Conservation (phyloP, 1,140 invertebrate genomes). For the Aphidius gifuensis region DNA sequence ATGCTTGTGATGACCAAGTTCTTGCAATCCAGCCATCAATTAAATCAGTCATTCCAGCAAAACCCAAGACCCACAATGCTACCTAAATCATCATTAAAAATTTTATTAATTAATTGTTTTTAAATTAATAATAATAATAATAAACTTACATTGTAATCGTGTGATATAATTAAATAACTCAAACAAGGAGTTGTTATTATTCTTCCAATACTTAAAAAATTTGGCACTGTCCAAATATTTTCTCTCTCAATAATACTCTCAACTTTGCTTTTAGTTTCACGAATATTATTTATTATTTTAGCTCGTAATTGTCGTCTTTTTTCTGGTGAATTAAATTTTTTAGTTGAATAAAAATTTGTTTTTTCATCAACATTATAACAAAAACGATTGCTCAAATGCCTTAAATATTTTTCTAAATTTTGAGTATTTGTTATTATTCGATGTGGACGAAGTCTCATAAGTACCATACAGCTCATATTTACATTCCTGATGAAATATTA, state of each 20-base stretch:
- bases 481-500: no score
- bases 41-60: slow-evolving; percentile 52
- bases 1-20: slow-evolving; percentile 84
- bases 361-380: slow-evolving; percentile 39
- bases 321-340: slow-evolving; percentile 26
- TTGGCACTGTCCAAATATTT: slow-evolving; percentile 92
- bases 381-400: slow-evolving; percentile 32
- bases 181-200: slow-evolving; percentile 83
- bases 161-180: slow-evolving; percentile 77
- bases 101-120: background rate
- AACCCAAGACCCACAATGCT: slow-evolving; percentile 45
- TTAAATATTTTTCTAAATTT: slow-evolving; percentile 34
- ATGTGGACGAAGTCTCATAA: no score
- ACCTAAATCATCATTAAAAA: slow-evolving; percentile 27
- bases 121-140: background rate
- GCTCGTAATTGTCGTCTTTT: slow-evolving; percentile 37
- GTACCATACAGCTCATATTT: no score
- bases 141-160: slow-evolving; percentile 64
- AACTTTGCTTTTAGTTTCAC: slow-evolving; percentile 43
- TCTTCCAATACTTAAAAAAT: slow-evolving; percentile 79
- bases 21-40: slow-evolving; percentile 93
- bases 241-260: slow-evolving; percentile 62
- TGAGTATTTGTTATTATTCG: no score
- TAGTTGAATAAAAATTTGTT: slow-evolving; percentile 27
- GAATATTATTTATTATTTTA: slow-evolving; percentile 41